phyloP scores from a whole-genome alignment of 2,797 vertebrate genomes.

The Dendrocincla fuliginosa region DNA sequence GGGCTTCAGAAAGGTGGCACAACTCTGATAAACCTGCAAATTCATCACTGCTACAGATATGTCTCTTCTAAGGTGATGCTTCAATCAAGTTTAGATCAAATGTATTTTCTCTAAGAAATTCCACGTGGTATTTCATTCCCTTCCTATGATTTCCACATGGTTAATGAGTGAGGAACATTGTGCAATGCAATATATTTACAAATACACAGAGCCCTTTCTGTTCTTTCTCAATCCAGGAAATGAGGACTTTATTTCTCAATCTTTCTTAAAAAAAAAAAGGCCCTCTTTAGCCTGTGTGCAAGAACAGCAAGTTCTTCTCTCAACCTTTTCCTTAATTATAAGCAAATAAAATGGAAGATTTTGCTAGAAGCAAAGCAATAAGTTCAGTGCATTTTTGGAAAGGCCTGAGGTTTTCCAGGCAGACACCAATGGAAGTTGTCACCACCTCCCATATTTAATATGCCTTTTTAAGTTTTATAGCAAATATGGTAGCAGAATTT shows the following conservation, averaged over 20 bases:
- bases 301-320: background rate
- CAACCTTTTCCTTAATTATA: background rate
- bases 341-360: background rate
- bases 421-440: background rate
- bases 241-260: background rate
- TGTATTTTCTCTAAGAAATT: background rate
- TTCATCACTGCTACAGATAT: rapidly evolving
- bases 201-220: background rate
- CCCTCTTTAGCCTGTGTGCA: background rate
- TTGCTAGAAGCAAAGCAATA: background rate
- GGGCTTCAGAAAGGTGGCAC: background rate
- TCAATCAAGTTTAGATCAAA: background rate
- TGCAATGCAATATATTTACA: background rate
- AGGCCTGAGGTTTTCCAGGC: background rate
- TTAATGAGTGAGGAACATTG: background rate
- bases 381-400: background rate
- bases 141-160: background rate
- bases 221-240: conserved; percentile 2
- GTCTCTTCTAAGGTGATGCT: background rate
- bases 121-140: background rate
- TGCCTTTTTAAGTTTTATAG: background rate
- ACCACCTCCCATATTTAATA: background rate
- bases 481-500: background rate
- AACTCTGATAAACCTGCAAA: background rate
- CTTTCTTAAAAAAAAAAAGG: background rate